Percentiles rank a stretch among this genome's conserved stretches.
These are phyloP conservation scores for Triplophysa siluroides DNA, from an alignment of 2,113 vertebrate species.

Conservation along the genomic window DNA sequence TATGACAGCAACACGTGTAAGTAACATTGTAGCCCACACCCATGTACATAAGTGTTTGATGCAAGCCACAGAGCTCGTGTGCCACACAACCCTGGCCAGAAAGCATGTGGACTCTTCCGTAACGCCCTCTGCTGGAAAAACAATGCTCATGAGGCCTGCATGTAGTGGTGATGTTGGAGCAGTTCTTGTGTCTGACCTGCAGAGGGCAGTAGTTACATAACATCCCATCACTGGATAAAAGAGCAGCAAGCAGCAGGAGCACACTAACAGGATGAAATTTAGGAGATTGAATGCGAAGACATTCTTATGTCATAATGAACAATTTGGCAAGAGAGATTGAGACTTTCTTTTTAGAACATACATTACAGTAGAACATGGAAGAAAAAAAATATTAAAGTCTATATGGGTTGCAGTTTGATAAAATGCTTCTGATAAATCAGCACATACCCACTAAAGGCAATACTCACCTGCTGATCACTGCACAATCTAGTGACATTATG, in stretches of 20 bases:
- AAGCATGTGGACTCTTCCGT: constrained; percentile 55
- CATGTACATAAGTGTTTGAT: constrained; percentile 13
- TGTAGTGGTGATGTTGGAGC: constrained; percentile 53
- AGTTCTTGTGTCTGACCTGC: constrained; percentile 52
- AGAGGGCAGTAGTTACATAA: constrained; percentile 66
- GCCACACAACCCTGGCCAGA: constrained; percentile 67
- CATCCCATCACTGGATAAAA: constrained; percentile 46
- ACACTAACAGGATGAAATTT: neutral
- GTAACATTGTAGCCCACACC: constrained; percentile 58
- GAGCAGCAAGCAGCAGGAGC: constrained; percentile 11
- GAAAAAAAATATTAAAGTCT: neutral
- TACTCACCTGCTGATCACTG: neutral
- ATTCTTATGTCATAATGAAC: neutral
- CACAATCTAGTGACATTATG: neutral
- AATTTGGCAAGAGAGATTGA: neutral
- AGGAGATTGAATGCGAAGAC: no score
- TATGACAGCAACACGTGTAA: constrained; percentile 66
- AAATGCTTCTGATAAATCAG: neutral
- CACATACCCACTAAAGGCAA: neutral
- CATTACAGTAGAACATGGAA: no score
- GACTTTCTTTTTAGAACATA: no score
- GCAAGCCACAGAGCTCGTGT: constrained; percentile 55
- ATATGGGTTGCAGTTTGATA: neutral
- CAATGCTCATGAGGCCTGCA: constrained; percentile 63
- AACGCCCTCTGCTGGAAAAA: constrained; percentile 56